Evolutionary conservation across 1,140 invertebrate species (phyloP).

Genomic region (Leptinotarsa texana): DNA sequence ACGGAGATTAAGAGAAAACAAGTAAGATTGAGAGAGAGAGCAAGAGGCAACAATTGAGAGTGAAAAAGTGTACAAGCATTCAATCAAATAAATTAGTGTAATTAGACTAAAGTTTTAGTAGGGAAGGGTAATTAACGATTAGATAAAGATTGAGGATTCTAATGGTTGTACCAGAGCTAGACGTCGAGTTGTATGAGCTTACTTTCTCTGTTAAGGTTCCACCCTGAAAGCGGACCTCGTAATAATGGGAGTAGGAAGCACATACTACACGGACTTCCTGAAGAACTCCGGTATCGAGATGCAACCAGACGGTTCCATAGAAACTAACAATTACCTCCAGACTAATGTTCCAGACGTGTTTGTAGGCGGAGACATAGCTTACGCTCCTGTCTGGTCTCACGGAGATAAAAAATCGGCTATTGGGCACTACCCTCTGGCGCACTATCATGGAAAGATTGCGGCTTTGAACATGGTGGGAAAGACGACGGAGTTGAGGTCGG

Average conservation of each 20-base stretch:
- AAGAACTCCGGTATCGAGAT: slow-evolving; percentile 72
- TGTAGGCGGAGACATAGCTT: slow-evolving; percentile 90
- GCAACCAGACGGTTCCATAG: slow-evolving; percentile 70
- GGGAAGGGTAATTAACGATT: no score
- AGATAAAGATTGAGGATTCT: no score
- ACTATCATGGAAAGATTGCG: slow-evolving; percentile 85
- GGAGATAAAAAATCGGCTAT: slow-evolving; percentile 70
- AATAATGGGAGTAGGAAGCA: slow-evolving; percentile 82
- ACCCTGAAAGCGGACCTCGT: slow-evolving; percentile 76
- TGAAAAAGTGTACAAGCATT: no score
- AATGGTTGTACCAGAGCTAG: no score
- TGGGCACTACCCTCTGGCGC: slow-evolving; percentile 89
- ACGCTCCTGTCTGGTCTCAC: slow-evolving; percentile 77
- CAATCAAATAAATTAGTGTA: no score
- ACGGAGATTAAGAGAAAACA: no score
- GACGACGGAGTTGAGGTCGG: slow-evolving; percentile 64
- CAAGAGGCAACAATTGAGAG: no score
- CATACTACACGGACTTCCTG: slow-evolving; percentile 80
- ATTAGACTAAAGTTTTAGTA: no score
- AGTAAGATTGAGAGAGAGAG: no score
- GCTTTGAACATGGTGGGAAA: slow-evolving; percentile 79
- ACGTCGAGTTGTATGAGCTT: no score
- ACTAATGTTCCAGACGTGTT: slow-evolving; percentile 79
- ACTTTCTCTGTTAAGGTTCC: slow-evolving; percentile 54
- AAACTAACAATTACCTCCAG: slow-evolving; percentile 74